phyloP scores from a whole-genome alignment of 1,140 invertebrate species.

The Drosophila orosa region DNA sequence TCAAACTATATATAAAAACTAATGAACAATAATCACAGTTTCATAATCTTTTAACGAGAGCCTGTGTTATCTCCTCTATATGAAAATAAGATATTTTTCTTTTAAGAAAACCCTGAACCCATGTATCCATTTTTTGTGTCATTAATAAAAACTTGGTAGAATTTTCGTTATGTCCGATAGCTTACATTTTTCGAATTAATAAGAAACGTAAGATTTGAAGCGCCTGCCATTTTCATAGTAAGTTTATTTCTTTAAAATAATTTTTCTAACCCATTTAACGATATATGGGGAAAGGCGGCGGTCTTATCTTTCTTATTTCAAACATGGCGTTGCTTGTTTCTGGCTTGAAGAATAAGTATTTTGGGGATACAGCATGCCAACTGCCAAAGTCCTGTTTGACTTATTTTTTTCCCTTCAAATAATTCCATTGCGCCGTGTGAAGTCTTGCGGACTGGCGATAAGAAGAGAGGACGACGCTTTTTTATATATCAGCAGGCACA shows the following conservation, averaged over 20 bases:
- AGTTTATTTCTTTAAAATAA: neutral
- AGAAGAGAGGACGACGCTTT: slow-evolving; percentile 47
- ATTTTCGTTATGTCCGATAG: no score
- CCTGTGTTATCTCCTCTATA: no score
- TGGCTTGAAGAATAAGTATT: slow-evolving; percentile 7
- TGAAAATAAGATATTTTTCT: no score
- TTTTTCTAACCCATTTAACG: neutral
- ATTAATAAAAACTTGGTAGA: no score
- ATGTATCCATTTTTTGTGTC: no score
- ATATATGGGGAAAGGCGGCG: neutral
- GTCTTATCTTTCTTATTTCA: slow-evolving; percentile 1
- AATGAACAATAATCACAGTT: no score
- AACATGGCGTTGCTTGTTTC: neutral
- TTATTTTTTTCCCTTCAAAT: slow-evolving; percentile 11
- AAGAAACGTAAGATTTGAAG: neutral
- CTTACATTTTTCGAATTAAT: neutral
- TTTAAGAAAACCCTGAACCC: no score
- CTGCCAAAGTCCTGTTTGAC: slow-evolving; percentile 2
- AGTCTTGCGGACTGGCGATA: slow-evolving; percentile 72
- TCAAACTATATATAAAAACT: neutral
- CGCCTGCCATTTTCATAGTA: neutral
- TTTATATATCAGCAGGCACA: slow-evolving; percentile 35
- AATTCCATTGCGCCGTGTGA: slow-evolving; percentile 50
- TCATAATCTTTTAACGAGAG: no score
- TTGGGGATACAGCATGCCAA: slow-evolving; percentile 18